Evolutionary conservation across 1,140 invertebrate species (phyloP), one percentile per base, ranked within the genome.

Genomic region (Rhyacophila brunnea): DNA sequence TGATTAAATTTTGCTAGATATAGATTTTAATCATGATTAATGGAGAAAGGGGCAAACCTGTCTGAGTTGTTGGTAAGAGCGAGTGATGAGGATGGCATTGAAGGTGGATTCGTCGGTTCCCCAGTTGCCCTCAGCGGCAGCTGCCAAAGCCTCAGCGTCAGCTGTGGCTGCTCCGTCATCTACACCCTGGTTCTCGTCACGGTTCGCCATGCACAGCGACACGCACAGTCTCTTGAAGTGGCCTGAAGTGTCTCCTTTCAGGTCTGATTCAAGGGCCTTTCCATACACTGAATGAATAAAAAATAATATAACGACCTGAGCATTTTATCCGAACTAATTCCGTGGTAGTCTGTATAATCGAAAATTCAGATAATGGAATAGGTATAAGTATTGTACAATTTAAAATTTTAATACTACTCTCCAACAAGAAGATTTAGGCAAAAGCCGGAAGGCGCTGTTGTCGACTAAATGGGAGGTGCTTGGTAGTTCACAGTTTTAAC

Each of bases 181-280:
- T 0, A 88, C 80, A 2, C 83, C 80, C 14, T 88, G 85, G 72
- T 89, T 87, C 78, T 93, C 90, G 72, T 91, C 88, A 17, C 90
- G 82, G 68, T 91, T 91, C 42, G 85, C 91, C 81, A 92, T 87
- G 47, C 86, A 85, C 40, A 93, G 74, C 0, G 90, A 91, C 14
- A 98, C 87, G 45, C 96, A 83, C 2, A 99, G 78, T 52, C 93
- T 86, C 73, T 92, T 91, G 78, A 98, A 98, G 70, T 92, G 84
- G 7, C 82, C 96, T 1, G 93, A 96, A 14, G 95, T 96, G 69
- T 99, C 96, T 17, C 88, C 90, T 69, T 89, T 89, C 47, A 99
- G 80, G 68, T 96, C 95, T 4, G 84, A 84, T 70, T 98, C 96
- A 56, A 99, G 74, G 44, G 85, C 79, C 71, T 86, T 91, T 60